Conservation (phyloP, 2,888 invertebrate genomes). For the Nemapogon koenigi region DNA sequence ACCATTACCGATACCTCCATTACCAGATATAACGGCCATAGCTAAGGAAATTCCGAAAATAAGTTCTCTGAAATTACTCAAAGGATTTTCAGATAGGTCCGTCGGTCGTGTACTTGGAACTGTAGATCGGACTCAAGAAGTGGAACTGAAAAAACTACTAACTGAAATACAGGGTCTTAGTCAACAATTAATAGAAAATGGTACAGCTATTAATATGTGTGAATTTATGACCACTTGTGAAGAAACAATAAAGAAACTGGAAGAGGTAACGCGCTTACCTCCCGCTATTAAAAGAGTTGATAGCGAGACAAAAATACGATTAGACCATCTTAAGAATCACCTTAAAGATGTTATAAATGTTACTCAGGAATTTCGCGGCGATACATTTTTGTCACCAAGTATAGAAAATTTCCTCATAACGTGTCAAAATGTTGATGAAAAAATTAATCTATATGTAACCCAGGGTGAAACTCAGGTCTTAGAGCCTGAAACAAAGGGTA, state of each 20-base stretch:
- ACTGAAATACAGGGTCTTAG: conserved; percentile 20
- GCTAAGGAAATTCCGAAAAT: neutral
- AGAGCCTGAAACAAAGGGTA: conserved; percentile 1
- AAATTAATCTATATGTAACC: neutral
- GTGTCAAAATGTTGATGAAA: neutral
- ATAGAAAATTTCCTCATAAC: conserved; percentile 19
- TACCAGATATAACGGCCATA: neutral
- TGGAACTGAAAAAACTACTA: conserved; percentile 18
- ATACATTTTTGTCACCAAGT: conserved; percentile 17
- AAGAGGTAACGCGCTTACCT: conserved; percentile 8
- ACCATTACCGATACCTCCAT: neutral
- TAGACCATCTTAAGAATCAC: conserved; percentile 21
- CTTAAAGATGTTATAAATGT: conserved; percentile 20
- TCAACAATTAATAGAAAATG: conserved; percentile 19
- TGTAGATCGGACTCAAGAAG: neutral
- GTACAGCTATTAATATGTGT: conserved; percentile 18
- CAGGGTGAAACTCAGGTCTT: neutral
- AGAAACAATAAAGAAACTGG: conserved; percentile 14
- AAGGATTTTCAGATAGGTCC: neutral
- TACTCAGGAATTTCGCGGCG: conserved; percentile 18
- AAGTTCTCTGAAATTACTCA: neutral
- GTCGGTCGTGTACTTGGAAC: neutral
- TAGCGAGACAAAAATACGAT: conserved; percentile 11
- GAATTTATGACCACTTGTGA: conserved; percentile 22
- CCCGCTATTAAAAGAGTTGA: neutral